Conservation (phyloP, 2,888 invertebrate genomes). For the Leptogaster cylindrica region DNA sequence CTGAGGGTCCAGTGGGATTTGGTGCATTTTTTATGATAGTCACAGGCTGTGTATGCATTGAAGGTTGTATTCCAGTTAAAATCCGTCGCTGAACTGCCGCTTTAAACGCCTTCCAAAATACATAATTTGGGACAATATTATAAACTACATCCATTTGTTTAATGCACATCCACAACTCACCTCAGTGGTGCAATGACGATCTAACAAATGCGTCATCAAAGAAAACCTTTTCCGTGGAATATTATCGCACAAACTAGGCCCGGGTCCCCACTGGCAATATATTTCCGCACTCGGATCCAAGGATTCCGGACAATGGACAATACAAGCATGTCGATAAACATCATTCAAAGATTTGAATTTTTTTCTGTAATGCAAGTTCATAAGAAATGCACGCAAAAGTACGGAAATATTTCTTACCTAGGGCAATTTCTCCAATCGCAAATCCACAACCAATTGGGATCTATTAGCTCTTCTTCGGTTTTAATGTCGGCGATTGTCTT, state of each 20-base stretch:
- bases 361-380: conserved; percentile 57
- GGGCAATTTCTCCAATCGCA: conserved; percentile 96
- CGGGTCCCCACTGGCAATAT: conserved; percentile 83
- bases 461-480: conserved; percentile 52
- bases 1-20: conserved; percentile 51
- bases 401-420: conserved; percentile 62
- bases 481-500: conserved; percentile 38
- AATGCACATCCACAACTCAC: conserved; percentile 61
- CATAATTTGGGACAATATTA: background rate
- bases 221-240: conserved; percentile 91
- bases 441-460: conserved; percentile 67
- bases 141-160: background rate
- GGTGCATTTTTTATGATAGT: conserved; percentile 59
- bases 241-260: conserved; percentile 77
- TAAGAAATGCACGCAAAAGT: background rate
- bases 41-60: conserved; percentile 55
- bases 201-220: conserved; percentile 93
- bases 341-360: conserved; percentile 77
- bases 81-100: conserved; percentile 57
- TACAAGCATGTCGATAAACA: conserved; percentile 87
- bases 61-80: conserved; percentile 54
- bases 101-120: conserved; percentile 52
- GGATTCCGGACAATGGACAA: conserved; percentile 78
- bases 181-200: conserved; percentile 89
- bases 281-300: conserved; percentile 72